These are phyloP conservation scores for Vimba vimba DNA, from an alignment of 2,113 vertebrate species.

Conservation along the genomic window DNA sequence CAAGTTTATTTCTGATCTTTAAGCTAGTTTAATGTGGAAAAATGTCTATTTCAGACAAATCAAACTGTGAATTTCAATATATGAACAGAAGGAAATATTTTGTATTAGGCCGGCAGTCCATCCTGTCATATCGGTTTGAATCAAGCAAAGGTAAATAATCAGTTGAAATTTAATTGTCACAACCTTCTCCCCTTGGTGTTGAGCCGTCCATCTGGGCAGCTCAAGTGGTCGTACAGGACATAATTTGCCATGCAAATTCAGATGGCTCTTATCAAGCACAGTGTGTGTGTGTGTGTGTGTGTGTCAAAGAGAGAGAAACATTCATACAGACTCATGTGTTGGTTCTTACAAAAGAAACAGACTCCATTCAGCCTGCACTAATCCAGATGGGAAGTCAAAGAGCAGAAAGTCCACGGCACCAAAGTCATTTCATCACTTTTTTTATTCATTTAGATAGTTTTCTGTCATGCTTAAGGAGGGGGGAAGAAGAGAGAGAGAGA, in stretches of 20 bases:
- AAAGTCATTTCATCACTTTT: slow-evolving; percentile 84
- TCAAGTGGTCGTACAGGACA: background rate
- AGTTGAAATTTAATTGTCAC: background rate
- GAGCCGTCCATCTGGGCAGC: slow-evolving; percentile 15
- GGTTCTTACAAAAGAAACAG: slow-evolving; percentile 83
- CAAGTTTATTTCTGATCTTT: background rate
- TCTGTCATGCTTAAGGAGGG: slow-evolving; percentile 46
- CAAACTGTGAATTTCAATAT: background rate
- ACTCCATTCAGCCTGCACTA: slow-evolving; percentile 85
- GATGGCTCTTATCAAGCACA: slow-evolving; percentile 47
- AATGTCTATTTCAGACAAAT: background rate
- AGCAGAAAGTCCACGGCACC: slow-evolving; percentile 83
- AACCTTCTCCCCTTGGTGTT: background rate
- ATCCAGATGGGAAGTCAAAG: slow-evolving; percentile 87
- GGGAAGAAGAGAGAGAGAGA: slow-evolving; percentile 45
- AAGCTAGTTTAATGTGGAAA: background rate
- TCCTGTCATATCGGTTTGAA: background rate
- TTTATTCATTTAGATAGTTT: slow-evolving; percentile 84
- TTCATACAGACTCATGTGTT: slow-evolving; percentile 74
- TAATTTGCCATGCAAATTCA: slow-evolving; percentile 46
- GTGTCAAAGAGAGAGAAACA: slow-evolving; percentile 48
- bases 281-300: slow-evolving; percentile 17
- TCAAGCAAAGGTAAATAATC: background rate
- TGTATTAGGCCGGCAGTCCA: background rate
- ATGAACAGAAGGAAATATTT: background rate